Evolutionary conservation across 2,888 invertebrate species (phyloP).

Genomic region (Phragmatobia fuliginosa): DNA sequence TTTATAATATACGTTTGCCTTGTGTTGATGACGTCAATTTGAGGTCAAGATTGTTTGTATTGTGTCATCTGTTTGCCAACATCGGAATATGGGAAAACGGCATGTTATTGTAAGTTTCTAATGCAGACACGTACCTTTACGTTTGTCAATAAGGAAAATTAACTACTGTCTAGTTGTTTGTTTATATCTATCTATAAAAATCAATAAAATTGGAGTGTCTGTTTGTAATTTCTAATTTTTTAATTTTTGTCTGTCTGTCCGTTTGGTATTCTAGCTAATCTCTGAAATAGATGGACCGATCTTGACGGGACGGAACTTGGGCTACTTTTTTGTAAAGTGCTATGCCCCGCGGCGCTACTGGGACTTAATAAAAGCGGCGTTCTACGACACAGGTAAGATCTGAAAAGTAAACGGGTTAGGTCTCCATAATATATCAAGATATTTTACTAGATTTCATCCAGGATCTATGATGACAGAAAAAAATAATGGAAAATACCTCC

Average conservation of each 20-base stretch:
- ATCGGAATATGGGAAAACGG: background rate
- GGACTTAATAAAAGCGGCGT: background rate
- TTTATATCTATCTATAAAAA: too few relatives aligned
- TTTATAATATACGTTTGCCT: background rate
- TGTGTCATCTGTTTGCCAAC: conserved; percentile 6
- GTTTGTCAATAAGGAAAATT: conserved; percentile 13
- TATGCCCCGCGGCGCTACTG: too few relatives aligned
- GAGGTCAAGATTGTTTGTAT: background rate
- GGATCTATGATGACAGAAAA: background rate
- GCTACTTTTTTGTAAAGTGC: too few relatives aligned
- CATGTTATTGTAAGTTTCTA: background rate
- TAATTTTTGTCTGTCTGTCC: too few relatives aligned
- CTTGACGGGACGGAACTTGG: too few relatives aligned
- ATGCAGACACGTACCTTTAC: background rate
- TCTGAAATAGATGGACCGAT: too few relatives aligned
- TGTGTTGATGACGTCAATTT: background rate
- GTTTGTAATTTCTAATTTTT: too few relatives aligned
- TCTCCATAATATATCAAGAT: background rate
- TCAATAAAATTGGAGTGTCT: too few relatives aligned
- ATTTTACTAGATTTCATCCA: background rate
- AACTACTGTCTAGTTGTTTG: background rate
- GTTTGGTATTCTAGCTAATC: too few relatives aligned
- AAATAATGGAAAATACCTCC: too few relatives aligned
- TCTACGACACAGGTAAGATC: too few relatives aligned
- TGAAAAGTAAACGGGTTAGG: background rate